A percentile compares a stretch with the other conserved stretches of the same genome.
phyloP scores from a whole-genome alignment of 1,140 invertebrate species.

The Helicoverpa zea region DNA sequence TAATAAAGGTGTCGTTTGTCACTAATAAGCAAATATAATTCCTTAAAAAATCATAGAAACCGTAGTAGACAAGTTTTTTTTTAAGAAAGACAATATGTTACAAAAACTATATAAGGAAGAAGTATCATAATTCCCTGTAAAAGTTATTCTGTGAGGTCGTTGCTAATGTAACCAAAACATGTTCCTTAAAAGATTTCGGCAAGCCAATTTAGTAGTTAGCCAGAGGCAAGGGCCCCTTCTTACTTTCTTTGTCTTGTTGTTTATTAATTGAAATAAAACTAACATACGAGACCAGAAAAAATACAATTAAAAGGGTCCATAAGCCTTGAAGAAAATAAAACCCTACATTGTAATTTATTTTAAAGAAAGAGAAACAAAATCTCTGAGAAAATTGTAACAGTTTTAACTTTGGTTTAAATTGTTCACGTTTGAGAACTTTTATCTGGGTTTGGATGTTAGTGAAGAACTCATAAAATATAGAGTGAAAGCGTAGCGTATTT shows the following conservation, averaged over 20 bases:
- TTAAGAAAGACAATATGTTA: no score
- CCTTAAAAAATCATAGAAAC: no score
- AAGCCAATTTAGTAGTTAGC: slow-evolving; percentile 25
- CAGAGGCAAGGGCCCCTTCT: slow-evolving; percentile 26
- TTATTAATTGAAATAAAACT: slow-evolving; percentile 32
- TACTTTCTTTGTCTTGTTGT: slow-evolving; percentile 10
- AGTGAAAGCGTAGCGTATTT: background rate
- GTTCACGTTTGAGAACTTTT: background rate
- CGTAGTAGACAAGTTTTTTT: no score
- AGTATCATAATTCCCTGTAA: background rate
- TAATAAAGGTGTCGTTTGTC: no score
- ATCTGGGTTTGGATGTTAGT: background rate
- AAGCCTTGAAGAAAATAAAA: slow-evolving; percentile 13
- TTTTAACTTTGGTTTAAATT: background rate
- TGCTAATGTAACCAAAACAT: slow-evolving; percentile 37
- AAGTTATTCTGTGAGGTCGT: slow-evolving; percentile 25
- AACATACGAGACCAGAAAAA: slow-evolving; percentile 7
- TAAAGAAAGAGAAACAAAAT: background rate
- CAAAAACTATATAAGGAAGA: no score
- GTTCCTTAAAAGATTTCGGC: slow-evolving; percentile 19
- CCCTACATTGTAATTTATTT: slow-evolving; percentile 4
- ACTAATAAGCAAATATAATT: no score
- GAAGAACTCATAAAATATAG: background rate
- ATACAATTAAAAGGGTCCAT: slow-evolving; percentile 22
- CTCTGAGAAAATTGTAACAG: background rate